Percentiles rank a stretch among this genome's conserved stretches.
Evolutionary conservation across 2,888 invertebrate species (phyloP).

Genomic region (Thymelicus sylvestris): DNA sequence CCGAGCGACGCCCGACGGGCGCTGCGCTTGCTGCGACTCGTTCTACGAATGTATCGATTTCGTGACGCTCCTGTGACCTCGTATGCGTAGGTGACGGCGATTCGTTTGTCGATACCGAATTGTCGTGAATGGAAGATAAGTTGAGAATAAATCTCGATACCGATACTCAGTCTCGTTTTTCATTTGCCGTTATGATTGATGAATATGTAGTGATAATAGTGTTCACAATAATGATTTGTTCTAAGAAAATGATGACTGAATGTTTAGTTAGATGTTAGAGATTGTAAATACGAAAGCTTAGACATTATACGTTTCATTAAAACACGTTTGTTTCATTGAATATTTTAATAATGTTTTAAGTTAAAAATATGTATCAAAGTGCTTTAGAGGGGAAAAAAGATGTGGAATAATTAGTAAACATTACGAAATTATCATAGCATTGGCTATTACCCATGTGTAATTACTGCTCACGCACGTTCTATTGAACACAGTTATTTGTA

Average conservation of each 20-base stretch:
- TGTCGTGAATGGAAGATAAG: slow-evolving; percentile 61
- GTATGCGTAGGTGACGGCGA: slow-evolving; percentile 68
- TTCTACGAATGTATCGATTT: slow-evolving; percentile 57
- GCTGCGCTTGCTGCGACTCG: slow-evolving; percentile 50
- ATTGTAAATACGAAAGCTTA: slow-evolving; percentile 83
- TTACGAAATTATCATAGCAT: neutral
- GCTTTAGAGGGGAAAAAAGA: slow-evolving; percentile 15
- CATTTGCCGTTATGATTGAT: slow-evolving; percentile 79
- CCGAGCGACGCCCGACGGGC: slow-evolving; percentile 50
- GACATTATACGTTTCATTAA: slow-evolving; percentile 82
- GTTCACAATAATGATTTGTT: slow-evolving; percentile 77
- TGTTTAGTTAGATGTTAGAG: slow-evolving; percentile 78
- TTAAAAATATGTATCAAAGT: slow-evolving; percentile 20
- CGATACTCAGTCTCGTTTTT: slow-evolving; percentile 80
- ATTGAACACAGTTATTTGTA: too few species aligned
- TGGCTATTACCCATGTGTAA: neutral
- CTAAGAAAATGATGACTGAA: slow-evolving; percentile 81
- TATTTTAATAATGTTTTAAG: slow-evolving; percentile 39
- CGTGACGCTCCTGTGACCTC: slow-evolving; percentile 66
- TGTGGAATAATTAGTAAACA: slow-evolving; percentile 6
- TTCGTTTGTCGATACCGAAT: slow-evolving; percentile 69
- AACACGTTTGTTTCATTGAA: slow-evolving; percentile 63
- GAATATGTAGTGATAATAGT: slow-evolving; percentile 82
- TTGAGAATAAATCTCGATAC: slow-evolving; percentile 73
- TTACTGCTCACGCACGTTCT: too few species aligned